These are phyloP conservation scores for Trachelus troglodyta DNA, from an alignment of 2,888 invertebrate species.

Conservation along the genomic window DNA sequence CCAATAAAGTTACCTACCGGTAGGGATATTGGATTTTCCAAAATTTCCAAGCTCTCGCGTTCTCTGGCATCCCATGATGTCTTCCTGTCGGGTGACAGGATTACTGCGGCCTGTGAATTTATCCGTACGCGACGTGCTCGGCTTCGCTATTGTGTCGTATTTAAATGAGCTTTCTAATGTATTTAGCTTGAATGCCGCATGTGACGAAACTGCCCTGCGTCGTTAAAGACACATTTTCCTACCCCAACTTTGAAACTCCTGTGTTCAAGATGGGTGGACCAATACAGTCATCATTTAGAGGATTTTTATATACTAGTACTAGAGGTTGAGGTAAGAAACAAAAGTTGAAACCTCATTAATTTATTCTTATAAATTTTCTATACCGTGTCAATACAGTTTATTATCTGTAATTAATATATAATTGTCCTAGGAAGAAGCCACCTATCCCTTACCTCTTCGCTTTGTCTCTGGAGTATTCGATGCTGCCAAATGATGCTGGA, in stretches of 20 bases:
- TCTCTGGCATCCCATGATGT: background rate
- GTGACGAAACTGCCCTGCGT: constrained; percentile 39
- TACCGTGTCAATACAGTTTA: background rate
- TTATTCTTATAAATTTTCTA: background rate
- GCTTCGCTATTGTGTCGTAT: constrained; percentile 53
- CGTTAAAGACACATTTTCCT: constrained; percentile 55
- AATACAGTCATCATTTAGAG: background rate
- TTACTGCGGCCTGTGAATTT: constrained; percentile 39
- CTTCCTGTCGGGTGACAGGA: constrained; percentile 31
- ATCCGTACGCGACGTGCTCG: constrained; percentile 34
- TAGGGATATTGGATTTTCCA: background rate
- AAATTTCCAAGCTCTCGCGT: background rate
- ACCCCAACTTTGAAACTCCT: constrained; percentile 30
- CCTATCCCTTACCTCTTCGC: background rate
- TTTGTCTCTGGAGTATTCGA: background rate
- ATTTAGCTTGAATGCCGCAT: constrained; percentile 48
- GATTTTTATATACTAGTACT: background rate
- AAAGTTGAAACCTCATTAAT: background rate
- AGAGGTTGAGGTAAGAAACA: background rate
- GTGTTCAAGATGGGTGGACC: background rate
- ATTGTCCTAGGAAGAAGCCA: background rate
- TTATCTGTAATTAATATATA: background rate
- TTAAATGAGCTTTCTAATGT: constrained; percentile 61
- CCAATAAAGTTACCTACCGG: background rate
- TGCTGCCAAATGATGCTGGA: background rate